A percentile compares a stretch with the other conserved stretches of the same genome.
These are phyloP conservation scores for Philereme transversata DNA, from an alignment of 2,888 invertebrate genomes.

Conservation along the genomic window DNA sequence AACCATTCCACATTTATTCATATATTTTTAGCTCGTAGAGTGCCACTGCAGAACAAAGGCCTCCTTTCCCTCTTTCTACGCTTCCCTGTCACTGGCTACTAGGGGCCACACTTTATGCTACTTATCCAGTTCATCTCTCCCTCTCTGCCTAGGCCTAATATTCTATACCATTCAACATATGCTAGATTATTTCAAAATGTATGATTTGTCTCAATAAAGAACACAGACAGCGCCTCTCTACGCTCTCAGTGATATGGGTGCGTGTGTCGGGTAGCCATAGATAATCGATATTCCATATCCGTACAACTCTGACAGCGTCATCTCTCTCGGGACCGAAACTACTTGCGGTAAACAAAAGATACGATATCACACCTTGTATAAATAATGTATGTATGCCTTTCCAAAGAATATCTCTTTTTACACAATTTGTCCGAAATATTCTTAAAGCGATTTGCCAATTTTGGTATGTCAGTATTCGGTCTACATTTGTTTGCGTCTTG, in stretches of 20 bases:
- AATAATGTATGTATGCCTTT: conserved; percentile 54
- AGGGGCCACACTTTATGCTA: no score
- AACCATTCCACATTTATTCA: no score
- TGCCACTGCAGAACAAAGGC: no score
- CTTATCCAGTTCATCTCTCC: no score
- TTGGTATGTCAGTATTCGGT: conserved; percentile 28
- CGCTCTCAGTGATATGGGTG: conserved; percentile 23
- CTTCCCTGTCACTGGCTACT: no score
- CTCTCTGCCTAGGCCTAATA: no score
- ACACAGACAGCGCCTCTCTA: conserved; percentile 3
- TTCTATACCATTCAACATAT: background rate
- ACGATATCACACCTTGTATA: conserved; percentile 50
- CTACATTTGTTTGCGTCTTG: conserved; percentile 28
- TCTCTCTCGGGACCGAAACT: conserved; percentile 48
- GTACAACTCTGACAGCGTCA: conserved; percentile 36
- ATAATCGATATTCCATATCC: conserved; percentile 32
- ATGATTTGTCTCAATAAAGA: conserved; percentile 9
- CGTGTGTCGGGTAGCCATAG: background rate
- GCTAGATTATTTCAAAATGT: conserved; percentile 5
- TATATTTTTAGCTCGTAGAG: no score
- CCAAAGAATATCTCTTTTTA: conserved; percentile 48
- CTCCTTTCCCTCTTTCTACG: no score
- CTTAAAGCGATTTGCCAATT: conserved; percentile 37
- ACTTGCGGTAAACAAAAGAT: conserved; percentile 58
- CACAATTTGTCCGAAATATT: conserved; percentile 37